Evolutionary conservation across 2,888 invertebrate species (phyloP).

Genomic region (Hirtodrosophila confusa): DNA sequence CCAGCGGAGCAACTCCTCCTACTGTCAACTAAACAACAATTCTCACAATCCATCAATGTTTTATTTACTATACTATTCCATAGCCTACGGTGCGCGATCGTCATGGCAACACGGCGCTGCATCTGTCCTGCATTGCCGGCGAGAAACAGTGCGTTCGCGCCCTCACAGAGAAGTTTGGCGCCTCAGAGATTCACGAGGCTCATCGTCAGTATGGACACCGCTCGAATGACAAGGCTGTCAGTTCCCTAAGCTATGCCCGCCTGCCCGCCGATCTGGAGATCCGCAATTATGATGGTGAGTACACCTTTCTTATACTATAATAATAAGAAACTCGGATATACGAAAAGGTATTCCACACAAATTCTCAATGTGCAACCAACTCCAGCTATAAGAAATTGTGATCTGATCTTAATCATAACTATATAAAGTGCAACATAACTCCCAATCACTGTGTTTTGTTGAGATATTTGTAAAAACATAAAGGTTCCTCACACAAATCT

Average conservation of each 20-base stretch:
- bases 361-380: too few relatives aligned
- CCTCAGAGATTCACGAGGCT: slow-evolving; percentile 84
- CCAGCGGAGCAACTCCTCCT: neutral
- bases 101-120: slow-evolving; percentile 93
- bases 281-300: slow-evolving; percentile 94
- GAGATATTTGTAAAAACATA: too few relatives aligned
- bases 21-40: neutral
- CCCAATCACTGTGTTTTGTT: too few relatives aligned
- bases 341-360: too few relatives aligned
- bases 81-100: slow-evolving; percentile 88
- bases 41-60: slow-evolving; percentile 3
- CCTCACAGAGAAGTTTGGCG: slow-evolving; percentile 88
- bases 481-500: too few relatives aligned
- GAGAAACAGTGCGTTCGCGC: slow-evolving; percentile 89
- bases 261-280: slow-evolving; percentile 89
- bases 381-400: too few relatives aligned
- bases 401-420: too few relatives aligned
- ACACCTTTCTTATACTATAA: neutral
- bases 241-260: slow-evolving; percentile 80
- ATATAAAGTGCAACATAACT: too few relatives aligned
- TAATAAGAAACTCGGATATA: too few relatives aligned
- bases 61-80: slow-evolving; percentile 3
- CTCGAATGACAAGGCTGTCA: slow-evolving; percentile 81
- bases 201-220: slow-evolving; percentile 83
- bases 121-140: slow-evolving; percentile 91